Evolutionary conservation across 23 tunicate genomes (phyloP), one percentile per base, ranked within the genome.

Genomic region (Trididemnum nubilum): DNA sequence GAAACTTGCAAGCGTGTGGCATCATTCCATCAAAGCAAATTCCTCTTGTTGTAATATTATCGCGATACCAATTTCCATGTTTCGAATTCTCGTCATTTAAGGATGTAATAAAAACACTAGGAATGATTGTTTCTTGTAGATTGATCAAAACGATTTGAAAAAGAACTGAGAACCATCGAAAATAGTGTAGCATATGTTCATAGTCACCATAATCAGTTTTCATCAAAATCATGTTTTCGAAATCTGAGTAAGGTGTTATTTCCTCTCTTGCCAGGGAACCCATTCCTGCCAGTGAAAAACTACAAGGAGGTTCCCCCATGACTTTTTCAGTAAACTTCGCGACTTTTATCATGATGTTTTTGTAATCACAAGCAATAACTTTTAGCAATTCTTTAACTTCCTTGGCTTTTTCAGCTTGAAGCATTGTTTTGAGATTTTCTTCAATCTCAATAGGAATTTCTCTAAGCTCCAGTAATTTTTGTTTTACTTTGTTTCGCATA

Each of bases 91-190:
- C 52, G 69, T 82, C 51, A 51, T 69, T 82, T 30, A 82, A 30
- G n/a, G 36, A 49, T 0, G 78, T 78, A 9, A 88, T 50, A 0
- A 76, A 82, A 0, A 88, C 82, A 37, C 83, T 82, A 0, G 82
- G 87, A 18, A 88, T 75, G 27, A 88, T 60, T 9, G 93, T 88
- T 67, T 88, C 93, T 0, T 87, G 83, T 18, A 88, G 65, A 40
- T 80, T 80, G 0, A 88, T 3, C 1, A 88, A 28, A 1, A 88
- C 38, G 5, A 82, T 35, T 77, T 88, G 93, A 77, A 76, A 82
- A 29, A 88, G 75, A n/a, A 88, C 79, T 15, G 93, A 63, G 51
- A 88, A 75, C 86, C 93, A 88, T 12, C 93, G 66, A 50, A 82
- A 88, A 52, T 75, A 88, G 1, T 82, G 79, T 26, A 80, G 59